Percentiles rank a stretch among this genome's conserved stretches.
These are phyloP conservation scores for Microplitis deprimator DNA, from an alignment of 2,888 invertebrate species.

Conservation along the genomic window DNA sequence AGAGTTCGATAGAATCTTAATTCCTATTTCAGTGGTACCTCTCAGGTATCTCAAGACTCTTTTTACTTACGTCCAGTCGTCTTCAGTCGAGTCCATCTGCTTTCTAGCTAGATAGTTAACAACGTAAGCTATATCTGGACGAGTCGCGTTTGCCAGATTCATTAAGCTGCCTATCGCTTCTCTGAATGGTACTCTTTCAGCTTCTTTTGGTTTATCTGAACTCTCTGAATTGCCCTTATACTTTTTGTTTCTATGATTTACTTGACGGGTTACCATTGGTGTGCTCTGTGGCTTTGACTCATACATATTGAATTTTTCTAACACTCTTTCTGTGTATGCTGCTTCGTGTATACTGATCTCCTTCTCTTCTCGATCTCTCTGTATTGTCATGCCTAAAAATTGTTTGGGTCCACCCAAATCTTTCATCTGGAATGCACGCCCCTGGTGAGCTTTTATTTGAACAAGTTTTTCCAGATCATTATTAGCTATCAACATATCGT, in stretches of 20 bases:
- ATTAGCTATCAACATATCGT: constrained; percentile 46
- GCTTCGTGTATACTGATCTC: constrained; percentile 16
- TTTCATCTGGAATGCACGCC: constrained; percentile 46
- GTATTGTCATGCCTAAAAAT: constrained; percentile 39
- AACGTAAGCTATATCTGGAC: constrained; percentile 37
- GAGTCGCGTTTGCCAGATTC: constrained; percentile 45
- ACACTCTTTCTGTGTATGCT: constrained; percentile 23
- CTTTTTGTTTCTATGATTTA: constrained; percentile 32
- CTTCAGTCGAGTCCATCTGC: constrained; percentile 37
- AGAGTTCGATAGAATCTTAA: constrained; percentile 30
- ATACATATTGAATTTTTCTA: constrained; percentile 28
- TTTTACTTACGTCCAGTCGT: constrained; percentile 39
- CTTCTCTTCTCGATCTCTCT: constrained; percentile 28
- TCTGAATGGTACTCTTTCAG: constrained; percentile 37
- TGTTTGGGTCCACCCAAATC: constrained; percentile 46
- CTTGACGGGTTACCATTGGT: constrained; percentile 46
- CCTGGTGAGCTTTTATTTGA: constrained; percentile 42
- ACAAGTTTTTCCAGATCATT: constrained; percentile 44
- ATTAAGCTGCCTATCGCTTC: constrained; percentile 52
- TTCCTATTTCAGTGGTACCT: constrained; percentile 33
- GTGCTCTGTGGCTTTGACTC: constrained; percentile 27
- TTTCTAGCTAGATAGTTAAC: constrained; percentile 38
- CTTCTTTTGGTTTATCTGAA: constrained; percentile 13
- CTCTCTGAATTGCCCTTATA: background rate
- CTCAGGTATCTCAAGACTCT: constrained; percentile 42